These are phyloP conservation scores for Trichacis sp. DNA, from an alignment of 2,888 invertebrate genomes.

Conservation along the genomic window DNA sequence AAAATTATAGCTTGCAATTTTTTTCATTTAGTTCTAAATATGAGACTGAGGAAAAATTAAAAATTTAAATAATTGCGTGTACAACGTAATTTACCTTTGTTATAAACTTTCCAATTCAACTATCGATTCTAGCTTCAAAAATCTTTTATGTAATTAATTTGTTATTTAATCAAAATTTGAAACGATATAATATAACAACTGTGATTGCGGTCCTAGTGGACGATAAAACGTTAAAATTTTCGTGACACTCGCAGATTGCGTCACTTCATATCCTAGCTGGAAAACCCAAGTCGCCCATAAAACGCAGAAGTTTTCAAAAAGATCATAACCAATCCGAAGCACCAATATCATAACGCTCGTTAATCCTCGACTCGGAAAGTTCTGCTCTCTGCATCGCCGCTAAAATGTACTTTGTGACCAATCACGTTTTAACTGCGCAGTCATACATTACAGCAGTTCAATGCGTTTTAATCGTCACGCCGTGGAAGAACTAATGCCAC, in stretches of 20 bases:
- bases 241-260: background rate
- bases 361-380: conserved; percentile 15
- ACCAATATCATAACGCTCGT: conserved; percentile 21
- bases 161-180: too few species aligned
- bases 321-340: conserved; percentile 19
- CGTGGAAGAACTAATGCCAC: conserved; percentile 17
- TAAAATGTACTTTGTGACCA: conserved; percentile 32
- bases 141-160: too few species aligned
- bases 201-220: background rate
- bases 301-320: conserved; percentile 11
- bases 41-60: too few species aligned
- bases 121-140: too few species aligned
- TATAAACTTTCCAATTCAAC: too few species aligned
- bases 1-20: too few species aligned
- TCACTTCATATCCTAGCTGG: background rate
- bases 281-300: background rate
- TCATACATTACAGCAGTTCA: conserved; percentile 25
- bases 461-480: conserved; percentile 32
- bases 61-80: too few species aligned
- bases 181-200: too few species aligned
- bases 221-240: background rate
- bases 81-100: too few species aligned
- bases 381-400: conserved; percentile 11
- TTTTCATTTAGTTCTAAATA: too few species aligned
- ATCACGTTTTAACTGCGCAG: conserved; percentile 27